Conservation (phyloP, 2,113 vertebrate species). For the Thalassarche chlororhynchos region DNA sequence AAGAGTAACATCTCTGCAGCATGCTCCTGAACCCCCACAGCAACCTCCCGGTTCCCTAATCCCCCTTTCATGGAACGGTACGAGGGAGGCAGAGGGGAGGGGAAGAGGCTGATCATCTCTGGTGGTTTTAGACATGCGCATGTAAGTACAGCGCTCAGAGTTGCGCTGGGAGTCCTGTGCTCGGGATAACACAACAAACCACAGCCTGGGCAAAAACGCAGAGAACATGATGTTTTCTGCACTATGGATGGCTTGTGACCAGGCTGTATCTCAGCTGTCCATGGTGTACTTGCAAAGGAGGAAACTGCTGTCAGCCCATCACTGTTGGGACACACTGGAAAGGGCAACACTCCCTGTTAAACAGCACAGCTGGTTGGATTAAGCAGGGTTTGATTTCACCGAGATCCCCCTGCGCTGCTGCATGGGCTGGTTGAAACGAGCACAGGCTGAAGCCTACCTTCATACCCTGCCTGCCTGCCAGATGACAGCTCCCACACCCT, state of each 20-base stretch:
- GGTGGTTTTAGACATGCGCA: rapidly evolving
- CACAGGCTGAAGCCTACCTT: background rate
- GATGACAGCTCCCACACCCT: background rate
- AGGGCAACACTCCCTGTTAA: background rate
- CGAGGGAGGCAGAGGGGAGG: background rate
- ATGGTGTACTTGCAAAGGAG: background rate
- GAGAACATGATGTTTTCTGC: background rate
- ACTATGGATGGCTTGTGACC: background rate
- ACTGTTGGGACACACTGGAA: background rate
- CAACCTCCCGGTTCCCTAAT: background rate
- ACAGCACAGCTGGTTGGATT: background rate
- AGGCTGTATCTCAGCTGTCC: background rate
- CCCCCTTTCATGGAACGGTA: background rate
- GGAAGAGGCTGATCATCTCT: background rate
- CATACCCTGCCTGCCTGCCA: background rate
- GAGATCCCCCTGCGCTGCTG: background rate
- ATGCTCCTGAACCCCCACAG: background rate
- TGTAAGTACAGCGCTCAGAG: background rate
- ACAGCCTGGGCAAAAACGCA: background rate
- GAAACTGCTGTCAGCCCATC: background rate
- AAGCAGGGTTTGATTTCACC: rapidly evolving
- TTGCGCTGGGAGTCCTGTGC: background rate
- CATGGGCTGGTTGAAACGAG: rapidly evolving
- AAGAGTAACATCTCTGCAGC: background rate
- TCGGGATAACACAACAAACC: background rate